Conservation (phyloP, 2,113 vertebrate species). For the Edolisoma coerulescens region DNA sequence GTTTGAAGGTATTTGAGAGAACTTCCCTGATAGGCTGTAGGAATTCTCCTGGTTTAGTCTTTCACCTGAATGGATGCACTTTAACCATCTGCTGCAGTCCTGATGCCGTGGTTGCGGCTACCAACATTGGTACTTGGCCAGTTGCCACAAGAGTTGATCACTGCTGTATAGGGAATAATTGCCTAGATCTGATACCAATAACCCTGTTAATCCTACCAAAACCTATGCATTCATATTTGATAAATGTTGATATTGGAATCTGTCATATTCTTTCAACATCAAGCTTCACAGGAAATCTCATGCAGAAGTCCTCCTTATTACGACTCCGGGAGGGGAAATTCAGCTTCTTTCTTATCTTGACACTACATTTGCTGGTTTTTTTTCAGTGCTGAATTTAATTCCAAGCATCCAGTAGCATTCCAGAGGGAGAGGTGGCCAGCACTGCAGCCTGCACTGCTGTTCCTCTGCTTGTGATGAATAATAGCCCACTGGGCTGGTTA, state of each 20-base stretch:
- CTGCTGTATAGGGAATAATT: background rate
- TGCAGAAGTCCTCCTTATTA: background rate
- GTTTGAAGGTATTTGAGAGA: background rate
- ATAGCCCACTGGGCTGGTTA: slow-evolving; percentile 55
- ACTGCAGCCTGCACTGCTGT: background rate
- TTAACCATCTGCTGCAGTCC: slow-evolving; percentile 19
- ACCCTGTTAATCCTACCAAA: background rate
- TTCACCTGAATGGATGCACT: slow-evolving; percentile 17
- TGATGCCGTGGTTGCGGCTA: background rate
- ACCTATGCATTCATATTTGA: background rate
- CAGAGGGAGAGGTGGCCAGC: slow-evolving; percentile 14
- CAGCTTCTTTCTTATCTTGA: background rate
- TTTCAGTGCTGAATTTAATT: background rate
- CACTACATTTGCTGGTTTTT: background rate
- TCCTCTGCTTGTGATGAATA: slow-evolving; percentile 57
- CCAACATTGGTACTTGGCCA: slow-evolving; percentile 10
- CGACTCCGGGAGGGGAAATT: background rate
- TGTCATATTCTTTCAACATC: slow-evolving; percentile 12
- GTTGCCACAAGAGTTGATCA: background rate
- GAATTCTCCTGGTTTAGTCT: slow-evolving; percentile 1
- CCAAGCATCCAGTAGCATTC: slow-evolving; percentile 15
- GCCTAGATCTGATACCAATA: background rate
- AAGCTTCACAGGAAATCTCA: background rate
- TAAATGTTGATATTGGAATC: slow-evolving; percentile 7
- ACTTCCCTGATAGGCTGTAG: background rate